Evolutionary conservation across 2,113 vertebrate genomes (phyloP), one percentile per base, ranked within the genome.

Genomic region (Corythornis vintsioides): DNA sequence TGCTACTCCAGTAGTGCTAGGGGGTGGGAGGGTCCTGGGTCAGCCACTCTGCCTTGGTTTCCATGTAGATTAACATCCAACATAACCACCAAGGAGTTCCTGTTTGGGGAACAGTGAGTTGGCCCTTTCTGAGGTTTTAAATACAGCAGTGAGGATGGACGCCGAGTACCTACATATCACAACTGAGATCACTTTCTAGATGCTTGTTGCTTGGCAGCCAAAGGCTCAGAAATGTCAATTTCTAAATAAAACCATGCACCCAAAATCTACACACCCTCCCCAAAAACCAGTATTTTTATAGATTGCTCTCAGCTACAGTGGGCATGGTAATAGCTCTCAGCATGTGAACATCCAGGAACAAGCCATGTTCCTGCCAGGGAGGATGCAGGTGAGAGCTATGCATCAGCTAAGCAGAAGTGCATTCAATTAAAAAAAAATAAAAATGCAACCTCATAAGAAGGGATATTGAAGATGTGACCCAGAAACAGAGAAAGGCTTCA

Each of bases 121-220:
- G 66, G 56, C 53, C 60, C 55, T 78, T 33, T 19, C 74, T 8
- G 38, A 79, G 86, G 31, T 80, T 90, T 63, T 26, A 47, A 90
- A 65, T 31, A 14, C 86, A 31, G 74, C 42, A 17, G 29, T 1
- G 25, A 81, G 74, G 65, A 40, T 3, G 57, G 93, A 65, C 29
- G 3, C 61, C 6, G 33, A 53, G 70, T 89, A 67, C 74, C 66
- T 92, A 43, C 86, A 35, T 73, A 80, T 87, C 91, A 28, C 75
- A 67, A 67, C 47, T 25, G 47, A 93, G 75, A 87, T 77, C 29
- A 80, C 80, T 81, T 66, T 81, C 78, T 87, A 94, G 84, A 64
- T 85, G 92, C 94, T 94, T 8, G 92, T 96, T 96, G 96, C 96
- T 92, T 96, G 95, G 95, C 96, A 96, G 96, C 96, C 92, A 94